Percentiles rank a stretch among this genome's conserved stretches.
phyloP scores from a whole-genome alignment of 2,888 invertebrate species.

The Horisme vitalbata region DNA sequence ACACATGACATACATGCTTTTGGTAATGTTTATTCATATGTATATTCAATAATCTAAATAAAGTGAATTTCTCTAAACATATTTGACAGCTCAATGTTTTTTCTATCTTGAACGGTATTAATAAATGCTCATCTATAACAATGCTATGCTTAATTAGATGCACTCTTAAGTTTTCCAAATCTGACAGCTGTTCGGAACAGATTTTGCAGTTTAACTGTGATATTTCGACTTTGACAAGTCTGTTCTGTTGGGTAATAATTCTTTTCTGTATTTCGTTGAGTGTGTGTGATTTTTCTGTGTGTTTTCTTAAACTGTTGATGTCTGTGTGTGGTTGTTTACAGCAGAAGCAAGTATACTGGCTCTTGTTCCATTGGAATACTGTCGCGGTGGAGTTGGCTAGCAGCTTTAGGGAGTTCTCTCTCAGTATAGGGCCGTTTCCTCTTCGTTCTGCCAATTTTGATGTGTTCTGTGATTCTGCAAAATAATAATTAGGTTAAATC shows the following conservation, averaged over 20 bases:
- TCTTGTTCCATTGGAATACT: constrained; percentile 71
- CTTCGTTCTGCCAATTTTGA: constrained; percentile 43
- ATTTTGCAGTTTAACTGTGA: constrained; percentile 57
- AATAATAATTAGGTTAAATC: background rate
- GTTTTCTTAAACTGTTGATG: constrained; percentile 50
- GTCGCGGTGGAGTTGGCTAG: constrained; percentile 62
- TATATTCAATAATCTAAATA: constrained; percentile 62
- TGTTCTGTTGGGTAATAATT: constrained; percentile 64
- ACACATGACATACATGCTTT: constrained; percentile 68
- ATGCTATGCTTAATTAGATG: constrained; percentile 56
- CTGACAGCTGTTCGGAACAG: constrained; percentile 43
- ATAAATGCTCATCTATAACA: constrained; percentile 51
- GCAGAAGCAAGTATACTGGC: constrained; percentile 65
- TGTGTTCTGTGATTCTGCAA: constrained; percentile 1
- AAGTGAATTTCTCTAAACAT: constrained; percentile 52
- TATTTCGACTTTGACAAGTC: constrained; percentile 66
- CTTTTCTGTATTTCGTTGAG: constrained; percentile 57
- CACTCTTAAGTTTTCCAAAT: constrained; percentile 41
- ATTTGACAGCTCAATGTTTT: constrained; percentile 57
- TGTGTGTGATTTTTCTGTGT: constrained; percentile 48
- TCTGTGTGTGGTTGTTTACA: constrained; percentile 66
- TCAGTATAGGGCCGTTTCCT: constrained; percentile 52
- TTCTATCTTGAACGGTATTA: constrained; percentile 65
- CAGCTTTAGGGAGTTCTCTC: constrained; percentile 79
- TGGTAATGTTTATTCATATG: constrained; percentile 71